Conservation (phyloP, 2,888 invertebrate species). For the Mamestra brassicae region DNA sequence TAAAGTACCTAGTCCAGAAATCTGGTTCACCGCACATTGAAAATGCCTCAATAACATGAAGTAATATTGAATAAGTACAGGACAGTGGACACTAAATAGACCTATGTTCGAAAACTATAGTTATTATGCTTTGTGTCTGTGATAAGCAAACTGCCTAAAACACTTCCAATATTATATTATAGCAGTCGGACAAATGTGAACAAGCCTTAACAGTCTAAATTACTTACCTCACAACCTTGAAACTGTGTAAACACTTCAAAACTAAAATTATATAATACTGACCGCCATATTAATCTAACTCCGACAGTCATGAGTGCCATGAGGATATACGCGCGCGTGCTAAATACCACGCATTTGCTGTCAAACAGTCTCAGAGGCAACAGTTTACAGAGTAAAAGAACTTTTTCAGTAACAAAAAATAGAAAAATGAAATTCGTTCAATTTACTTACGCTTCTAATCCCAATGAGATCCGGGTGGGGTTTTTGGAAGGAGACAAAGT, state of each 20-base stretch:
- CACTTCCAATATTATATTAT: not conserved
- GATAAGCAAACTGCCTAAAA: not conserved
- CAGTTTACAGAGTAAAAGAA: constrained; percentile 56
- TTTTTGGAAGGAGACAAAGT: constrained; percentile 92
- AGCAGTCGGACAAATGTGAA: constrained; percentile 12
- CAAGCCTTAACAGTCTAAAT: constrained; percentile 26
- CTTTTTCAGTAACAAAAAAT: constrained; percentile 74
- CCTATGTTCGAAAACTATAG: not conserved
- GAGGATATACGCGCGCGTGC: constrained; percentile 65
- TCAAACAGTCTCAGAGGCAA: constrained; percentile 65
- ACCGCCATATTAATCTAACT: constrained; percentile 33
- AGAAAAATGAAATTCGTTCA: constrained; percentile 93
- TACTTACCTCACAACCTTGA: constrained; percentile 50
- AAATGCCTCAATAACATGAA: not conserved
- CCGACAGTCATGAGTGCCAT: constrained; percentile 72
- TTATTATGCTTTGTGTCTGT: not conserved
- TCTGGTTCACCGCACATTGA: not conserved
- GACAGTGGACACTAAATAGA: no score
- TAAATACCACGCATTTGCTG: constrained; percentile 72
- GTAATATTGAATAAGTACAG: not conserved
- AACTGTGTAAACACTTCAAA: constrained; percentile 55
- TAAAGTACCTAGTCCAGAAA: not conserved
- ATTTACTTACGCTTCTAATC: constrained; percentile 90
- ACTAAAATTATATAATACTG: constrained; percentile 65
- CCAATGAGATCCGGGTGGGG: constrained; percentile 92